Percentiles rank a stretch among this genome's conserved stretches.
These are phyloP conservation scores for Buceros bicornis DNA, from an alignment of 2,797 vertebrate species.

Conservation along the genomic window DNA sequence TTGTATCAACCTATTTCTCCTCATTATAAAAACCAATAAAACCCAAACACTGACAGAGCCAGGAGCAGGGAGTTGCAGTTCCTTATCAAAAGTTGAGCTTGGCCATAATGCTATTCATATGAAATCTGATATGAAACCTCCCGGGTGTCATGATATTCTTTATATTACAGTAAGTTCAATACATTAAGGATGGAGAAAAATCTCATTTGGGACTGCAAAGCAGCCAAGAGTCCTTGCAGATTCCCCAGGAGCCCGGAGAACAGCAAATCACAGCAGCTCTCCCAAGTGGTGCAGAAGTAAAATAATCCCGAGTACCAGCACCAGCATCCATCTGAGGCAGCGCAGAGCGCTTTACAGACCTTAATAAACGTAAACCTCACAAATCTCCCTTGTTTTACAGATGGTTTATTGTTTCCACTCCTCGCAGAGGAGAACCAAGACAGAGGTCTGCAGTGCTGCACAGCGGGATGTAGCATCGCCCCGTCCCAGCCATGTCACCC, in stretches of 20 bases:
- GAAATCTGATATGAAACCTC: conserved; percentile 43
- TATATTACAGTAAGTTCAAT: conserved; percentile 51
- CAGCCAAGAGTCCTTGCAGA: background rate
- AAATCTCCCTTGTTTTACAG: background rate
- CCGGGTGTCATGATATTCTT: conserved; percentile 22
- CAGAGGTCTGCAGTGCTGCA: rapidly evolving
- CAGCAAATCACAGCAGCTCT: conserved; percentile 39
- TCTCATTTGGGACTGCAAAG: conserved; percentile 28
- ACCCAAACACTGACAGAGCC: background rate
- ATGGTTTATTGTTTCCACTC: background rate
- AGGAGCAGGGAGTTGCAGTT: background rate
- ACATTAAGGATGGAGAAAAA: conserved; percentile 66
- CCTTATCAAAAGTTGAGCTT: conserved; percentile 1
- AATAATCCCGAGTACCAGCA: background rate
- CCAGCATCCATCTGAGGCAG: background rate
- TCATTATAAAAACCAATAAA: conserved; percentile 49
- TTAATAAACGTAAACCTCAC: background rate
- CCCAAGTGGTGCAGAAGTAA: background rate
- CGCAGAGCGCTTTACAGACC: background rate
- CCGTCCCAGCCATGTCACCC: rapidly evolving
- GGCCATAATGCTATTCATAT: conserved; percentile 39
- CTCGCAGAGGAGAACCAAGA: background rate
- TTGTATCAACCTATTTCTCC: background rate
- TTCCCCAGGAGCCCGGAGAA: background rate
- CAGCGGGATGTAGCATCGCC: rapidly evolving